Evolutionary conservation across 2,113 vertebrate species (phyloP), one percentile per base, ranked within the genome.

Genomic region (Elgaria multicarinata): DNA sequence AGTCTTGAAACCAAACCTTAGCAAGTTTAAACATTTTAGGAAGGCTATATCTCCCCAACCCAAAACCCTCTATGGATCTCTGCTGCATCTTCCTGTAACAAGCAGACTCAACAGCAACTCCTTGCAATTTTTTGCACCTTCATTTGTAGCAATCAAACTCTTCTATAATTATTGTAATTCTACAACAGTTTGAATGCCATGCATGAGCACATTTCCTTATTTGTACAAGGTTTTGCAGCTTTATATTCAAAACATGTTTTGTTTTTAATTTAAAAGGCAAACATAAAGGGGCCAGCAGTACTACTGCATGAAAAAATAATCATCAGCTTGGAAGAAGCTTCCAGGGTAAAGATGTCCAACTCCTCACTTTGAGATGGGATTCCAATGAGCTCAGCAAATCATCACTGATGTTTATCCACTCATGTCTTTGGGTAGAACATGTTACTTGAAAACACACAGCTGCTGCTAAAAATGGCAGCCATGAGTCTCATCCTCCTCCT

Each of bases 111-210:
- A 83, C 67, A 84, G 85, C 93, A 92, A 91, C 71, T 93, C 84
- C 88, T 90, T 93, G 86, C 26, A 91, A 90, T 93, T 94, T 93
- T 87, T 91, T 91, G 87, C 91, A 93, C 92, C 93, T 94, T 91
- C 92, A 91, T 86, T 90, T 3, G 74, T 91, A 94, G 94, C 92
- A 92, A 94, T 85, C 86, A 85, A 94, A 91, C 90, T 93, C 92
- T 94, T 95, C 94, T 92, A 95, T 94, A 95, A 96, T 94, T 90
- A 93, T 90, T 89, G 87, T 67, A 31, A 90, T 79, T 22, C 78
- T 86, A 90, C 74, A 66, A 86, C 2, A 0, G 74, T 94, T 92
- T 85, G 93, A 94, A 92, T 87, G 86, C 87, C 86, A 91, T 89
- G 79, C 75, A 93, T 85, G 89, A 93, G 90, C 80, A 86, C 83